Evolutionary conservation across 2,113 vertebrate species (phyloP).

Genomic region (Struthio camelus): DNA sequence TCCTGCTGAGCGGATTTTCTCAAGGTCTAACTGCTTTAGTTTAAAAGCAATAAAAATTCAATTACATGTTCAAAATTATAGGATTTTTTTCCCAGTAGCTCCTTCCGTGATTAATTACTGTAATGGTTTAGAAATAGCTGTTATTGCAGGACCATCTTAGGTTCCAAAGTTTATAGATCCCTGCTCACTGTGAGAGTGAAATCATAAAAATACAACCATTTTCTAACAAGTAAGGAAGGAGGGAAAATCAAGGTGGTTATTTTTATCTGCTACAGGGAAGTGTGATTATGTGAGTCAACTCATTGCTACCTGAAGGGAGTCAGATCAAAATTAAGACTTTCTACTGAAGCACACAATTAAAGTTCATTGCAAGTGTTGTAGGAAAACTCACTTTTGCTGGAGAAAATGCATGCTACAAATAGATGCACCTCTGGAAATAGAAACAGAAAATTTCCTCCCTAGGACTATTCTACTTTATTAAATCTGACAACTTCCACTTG

Average conservation of each 20-base stretch:
- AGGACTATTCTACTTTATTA: conserved; percentile 62
- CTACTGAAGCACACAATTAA: conserved; percentile 74
- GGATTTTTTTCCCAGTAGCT: conserved; percentile 60
- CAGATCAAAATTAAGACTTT: conserved; percentile 76
- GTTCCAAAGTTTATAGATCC: conserved; percentile 57
- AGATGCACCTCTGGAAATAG: conserved; percentile 69
- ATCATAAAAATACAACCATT: conserved; percentile 51
- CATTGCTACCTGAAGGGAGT: conserved; percentile 76
- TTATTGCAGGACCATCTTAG: conserved; percentile 66
- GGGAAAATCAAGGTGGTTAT: conserved; percentile 62
- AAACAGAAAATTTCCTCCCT: conserved; percentile 60
- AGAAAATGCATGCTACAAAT: conserved; percentile 59
- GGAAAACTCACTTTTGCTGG: conserved; percentile 58
- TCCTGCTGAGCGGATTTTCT: conserved; percentile 46
- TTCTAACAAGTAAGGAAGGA: conserved; percentile 7
- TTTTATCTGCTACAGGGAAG: conserved; percentile 68
- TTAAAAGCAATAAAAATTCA: conserved; percentile 70
- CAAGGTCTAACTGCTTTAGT: conserved; percentile 58
- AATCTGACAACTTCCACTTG: conserved; percentile 65
- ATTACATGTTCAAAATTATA: conserved; percentile 67
- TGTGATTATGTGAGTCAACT: conserved; percentile 71
- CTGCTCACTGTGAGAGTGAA: conserved; percentile 35
- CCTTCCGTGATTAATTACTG: conserved; percentile 75
- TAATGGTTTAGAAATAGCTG: conserved; percentile 66
- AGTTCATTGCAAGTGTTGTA: conserved; percentile 67